These are phyloP conservation scores for Rhinoderma darwinii DNA, from an alignment of 2,113 vertebrate species.

Conservation along the genomic window DNA sequence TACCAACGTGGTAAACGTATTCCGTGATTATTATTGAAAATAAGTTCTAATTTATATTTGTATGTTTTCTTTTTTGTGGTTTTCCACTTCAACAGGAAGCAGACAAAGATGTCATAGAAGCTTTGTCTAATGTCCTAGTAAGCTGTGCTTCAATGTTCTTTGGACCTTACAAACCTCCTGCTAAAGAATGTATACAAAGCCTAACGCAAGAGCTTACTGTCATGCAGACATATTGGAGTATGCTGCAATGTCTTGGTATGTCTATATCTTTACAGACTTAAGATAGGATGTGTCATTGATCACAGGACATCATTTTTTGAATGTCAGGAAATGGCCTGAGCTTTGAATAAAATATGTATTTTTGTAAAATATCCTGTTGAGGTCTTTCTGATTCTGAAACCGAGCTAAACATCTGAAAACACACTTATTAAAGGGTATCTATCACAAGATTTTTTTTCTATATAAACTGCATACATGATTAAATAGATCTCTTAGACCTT, in stretches of 20 bases:
- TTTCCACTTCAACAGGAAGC: constrained; percentile 63
- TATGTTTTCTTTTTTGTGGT: not conserved
- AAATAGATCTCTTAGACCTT: no score
- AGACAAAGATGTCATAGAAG: constrained; percentile 61
- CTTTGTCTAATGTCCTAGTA: constrained; percentile 61
- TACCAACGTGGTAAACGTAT: not conserved
- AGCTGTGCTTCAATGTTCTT: constrained; percentile 61
- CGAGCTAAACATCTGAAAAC: no score
- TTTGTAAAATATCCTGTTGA: not conserved
- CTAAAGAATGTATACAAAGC: constrained; percentile 63
- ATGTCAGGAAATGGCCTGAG: not conserved
- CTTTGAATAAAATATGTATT: not conserved
- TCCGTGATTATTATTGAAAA: not conserved
- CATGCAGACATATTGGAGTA: constrained; percentile 71
- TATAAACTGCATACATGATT: no score
- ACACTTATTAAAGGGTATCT: no score
- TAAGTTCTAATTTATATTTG: not conserved
- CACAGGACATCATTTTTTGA: not conserved
- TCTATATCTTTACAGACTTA: not conserved
- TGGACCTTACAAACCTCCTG: constrained; percentile 65
- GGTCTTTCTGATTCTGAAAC: no score
- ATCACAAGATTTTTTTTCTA: no score
- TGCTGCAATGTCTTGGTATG: constrained; percentile 72
- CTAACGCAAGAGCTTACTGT: constrained; percentile 64
- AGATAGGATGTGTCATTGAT: not conserved